Base-by-base conservation (phyloP, 2,797 vertebrate species). In the Amblyopsis hoosieri region DNA sequence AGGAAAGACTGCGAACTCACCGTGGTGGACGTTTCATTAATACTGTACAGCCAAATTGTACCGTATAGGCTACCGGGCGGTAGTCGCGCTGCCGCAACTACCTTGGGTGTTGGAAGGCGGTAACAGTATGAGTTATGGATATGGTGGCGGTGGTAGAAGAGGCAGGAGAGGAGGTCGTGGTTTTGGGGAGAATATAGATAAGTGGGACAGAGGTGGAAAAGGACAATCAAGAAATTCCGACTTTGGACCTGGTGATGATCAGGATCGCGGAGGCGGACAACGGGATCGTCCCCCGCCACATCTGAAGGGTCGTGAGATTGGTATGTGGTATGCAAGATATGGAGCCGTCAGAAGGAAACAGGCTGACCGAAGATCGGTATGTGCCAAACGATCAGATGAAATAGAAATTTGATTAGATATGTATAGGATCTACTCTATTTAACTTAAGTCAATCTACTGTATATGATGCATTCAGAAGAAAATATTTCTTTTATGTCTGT, bases 261-360 rank as follows among this genome's bases (percentile, higher is more conserved):
- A 80, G 56, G 91, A 92, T 45, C 59, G 70, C 54, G 76, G 72
- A 17, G 84, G 81, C 0, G 92, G 90, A 2, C 92, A 81, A 0
- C 82, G 89, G 11, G 95, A 94, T 12, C 94, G 93, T 33, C 96
- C 95, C 19, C 97, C 97, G 0, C 87, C 92, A 0, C 96, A 99
- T 74, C 91, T 99, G 67, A 96, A 93, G 79, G 97, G 97, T 64
- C 92, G 95, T 14, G 97, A 97, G 6, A 98, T 98, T 12, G 97
- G 97, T 17, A 12, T 99, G 84, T 99, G 97, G 97, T 98, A 98
- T 86, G 95, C 97, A 0, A 94, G 92, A 73, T 93, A 93, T 66
- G 94, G 95, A 62, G 95, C 95, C 75, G 88, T 94, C 63, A 93
- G 93, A 87, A 86, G 94, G 89, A 63, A 91, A 68, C 64, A 98